These are phyloP conservation scores for Ericerus pela DNA, from an alignment of 1,140 invertebrate genomes.

Conservation along the genomic window DNA sequence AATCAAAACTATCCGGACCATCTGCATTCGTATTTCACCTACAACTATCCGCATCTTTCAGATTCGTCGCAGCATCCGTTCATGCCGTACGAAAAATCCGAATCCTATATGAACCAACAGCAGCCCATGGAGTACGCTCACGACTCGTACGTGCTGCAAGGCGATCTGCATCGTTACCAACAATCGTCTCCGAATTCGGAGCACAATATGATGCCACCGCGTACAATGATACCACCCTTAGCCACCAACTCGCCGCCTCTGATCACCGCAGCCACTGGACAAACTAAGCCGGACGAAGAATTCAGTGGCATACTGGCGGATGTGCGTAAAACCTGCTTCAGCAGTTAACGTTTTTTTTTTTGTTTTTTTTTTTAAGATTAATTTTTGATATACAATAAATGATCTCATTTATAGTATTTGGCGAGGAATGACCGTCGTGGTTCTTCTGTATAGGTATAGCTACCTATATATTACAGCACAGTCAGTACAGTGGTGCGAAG, in stretches of 20 bases:
- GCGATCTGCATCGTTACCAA: neutral
- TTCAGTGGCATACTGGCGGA: slow-evolving; percentile 73
- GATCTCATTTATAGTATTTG: neutral
- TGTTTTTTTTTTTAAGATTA: neutral
- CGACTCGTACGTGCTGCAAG: neutral
- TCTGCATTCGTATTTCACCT: neutral
- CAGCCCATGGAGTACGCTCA: neutral
- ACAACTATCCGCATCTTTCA: neutral
- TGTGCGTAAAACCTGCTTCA: slow-evolving; percentile 71
- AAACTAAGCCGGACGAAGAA: slow-evolving; percentile 49
- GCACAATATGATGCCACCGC: neutral
- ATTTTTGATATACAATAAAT: no score
- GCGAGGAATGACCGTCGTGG: neutral
- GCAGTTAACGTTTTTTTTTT: slow-evolving; percentile 39
- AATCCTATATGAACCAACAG: neutral
- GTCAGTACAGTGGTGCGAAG: neutral
- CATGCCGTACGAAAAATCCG: slow-evolving; percentile 3
- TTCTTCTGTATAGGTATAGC: neutral
- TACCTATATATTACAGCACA: neutral
- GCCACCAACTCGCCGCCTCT: slow-evolving; percentile 1
- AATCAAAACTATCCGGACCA: slow-evolving; percentile 35
- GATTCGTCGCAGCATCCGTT: slow-evolving; percentile 9
- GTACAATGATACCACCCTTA: neutral
- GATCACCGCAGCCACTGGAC: neutral
- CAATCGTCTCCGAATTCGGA: neutral